Conservation (phyloP, 2,797 vertebrate species). For the Aulostomus chinensis region DNA sequence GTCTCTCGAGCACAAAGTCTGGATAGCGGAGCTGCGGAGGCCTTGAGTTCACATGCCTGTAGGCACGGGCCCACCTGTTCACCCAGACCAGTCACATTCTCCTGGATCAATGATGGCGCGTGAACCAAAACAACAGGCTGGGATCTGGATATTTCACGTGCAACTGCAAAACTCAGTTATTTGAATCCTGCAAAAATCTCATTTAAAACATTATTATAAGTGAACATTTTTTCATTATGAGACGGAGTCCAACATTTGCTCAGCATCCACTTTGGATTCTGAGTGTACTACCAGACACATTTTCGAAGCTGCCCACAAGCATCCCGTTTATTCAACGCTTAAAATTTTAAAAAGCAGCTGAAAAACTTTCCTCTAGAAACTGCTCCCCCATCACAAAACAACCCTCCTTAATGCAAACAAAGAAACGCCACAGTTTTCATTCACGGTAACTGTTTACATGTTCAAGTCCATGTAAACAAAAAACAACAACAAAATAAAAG, state of each 20-base stretch:
- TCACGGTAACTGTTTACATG: too few species aligned
- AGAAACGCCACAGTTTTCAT: too few species aligned
- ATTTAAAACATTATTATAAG: too few species aligned
- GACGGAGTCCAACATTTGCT: background rate
- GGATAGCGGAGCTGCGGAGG: conserved; percentile 59
- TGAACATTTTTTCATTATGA: background rate
- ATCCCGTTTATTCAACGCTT: too few species aligned
- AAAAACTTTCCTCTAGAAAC: too few species aligned
- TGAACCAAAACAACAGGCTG: conserved; percentile 37
- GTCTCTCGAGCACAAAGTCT: conserved; percentile 70
- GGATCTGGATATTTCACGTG: conserved; percentile 1
- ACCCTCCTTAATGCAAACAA: too few species aligned
- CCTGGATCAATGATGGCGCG: conserved; percentile 32
- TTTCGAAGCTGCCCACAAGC: background rate
- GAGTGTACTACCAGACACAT: background rate
- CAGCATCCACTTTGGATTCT: background rate
- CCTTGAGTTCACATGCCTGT: conserved; percentile 66
- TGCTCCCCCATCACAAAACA: too few species aligned
- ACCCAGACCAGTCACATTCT: conserved; percentile 47
- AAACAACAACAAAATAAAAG: too few species aligned
- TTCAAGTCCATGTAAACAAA: too few species aligned
- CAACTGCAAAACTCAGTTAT: too few species aligned
- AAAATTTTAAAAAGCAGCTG: too few species aligned
- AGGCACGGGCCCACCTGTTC: conserved; percentile 71
- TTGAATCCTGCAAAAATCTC: too few species aligned